Conservation (phyloP, 1,140 invertebrate species). For the Harlomillsia oculata region DNA sequence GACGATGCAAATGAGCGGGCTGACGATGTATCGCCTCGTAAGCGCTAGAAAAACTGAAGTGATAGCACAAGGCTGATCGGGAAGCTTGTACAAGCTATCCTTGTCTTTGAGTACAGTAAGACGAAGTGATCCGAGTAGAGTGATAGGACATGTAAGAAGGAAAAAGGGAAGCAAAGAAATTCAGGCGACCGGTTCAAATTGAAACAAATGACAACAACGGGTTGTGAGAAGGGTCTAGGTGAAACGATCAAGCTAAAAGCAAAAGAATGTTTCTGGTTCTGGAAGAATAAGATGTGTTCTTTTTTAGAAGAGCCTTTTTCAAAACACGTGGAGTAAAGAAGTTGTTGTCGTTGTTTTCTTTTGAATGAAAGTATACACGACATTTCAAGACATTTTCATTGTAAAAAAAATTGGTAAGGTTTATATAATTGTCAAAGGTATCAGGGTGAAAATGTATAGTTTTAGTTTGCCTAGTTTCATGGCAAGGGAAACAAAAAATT, state of each 20-base stretch:
- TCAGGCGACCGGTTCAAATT: conserved; percentile 3
- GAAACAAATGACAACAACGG: conserved; percentile 10
- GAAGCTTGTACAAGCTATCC: too few relatives aligned
- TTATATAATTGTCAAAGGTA: conserved; percentile 4
- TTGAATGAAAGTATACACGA: background rate
- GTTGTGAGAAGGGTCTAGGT: background rate
- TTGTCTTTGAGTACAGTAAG: too few relatives aligned
- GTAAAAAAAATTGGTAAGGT: background rate
- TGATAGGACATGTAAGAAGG: background rate
- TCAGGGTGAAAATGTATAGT: background rate
- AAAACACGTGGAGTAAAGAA: background rate
- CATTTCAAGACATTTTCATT: background rate
- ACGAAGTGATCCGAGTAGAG: background rate
- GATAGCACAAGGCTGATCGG: background rate
- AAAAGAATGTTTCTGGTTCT: conserved; percentile 24
- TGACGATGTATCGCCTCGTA: background rate
- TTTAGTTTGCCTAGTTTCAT: conserved; percentile 1
- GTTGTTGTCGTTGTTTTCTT: background rate
- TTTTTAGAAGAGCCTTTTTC: background rate
- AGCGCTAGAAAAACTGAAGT: background rate
- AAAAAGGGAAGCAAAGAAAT: conserved; percentile 4
- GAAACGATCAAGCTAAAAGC: conserved; percentile 25
- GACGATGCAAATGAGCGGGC: background rate
- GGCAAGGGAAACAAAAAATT: background rate
- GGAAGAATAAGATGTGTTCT: conserved; percentile 26